Base-by-base conservation (phyloP, 37 sponge, comb jelly and placozoan genomes). In the Oscarella lobularis region DNA sequence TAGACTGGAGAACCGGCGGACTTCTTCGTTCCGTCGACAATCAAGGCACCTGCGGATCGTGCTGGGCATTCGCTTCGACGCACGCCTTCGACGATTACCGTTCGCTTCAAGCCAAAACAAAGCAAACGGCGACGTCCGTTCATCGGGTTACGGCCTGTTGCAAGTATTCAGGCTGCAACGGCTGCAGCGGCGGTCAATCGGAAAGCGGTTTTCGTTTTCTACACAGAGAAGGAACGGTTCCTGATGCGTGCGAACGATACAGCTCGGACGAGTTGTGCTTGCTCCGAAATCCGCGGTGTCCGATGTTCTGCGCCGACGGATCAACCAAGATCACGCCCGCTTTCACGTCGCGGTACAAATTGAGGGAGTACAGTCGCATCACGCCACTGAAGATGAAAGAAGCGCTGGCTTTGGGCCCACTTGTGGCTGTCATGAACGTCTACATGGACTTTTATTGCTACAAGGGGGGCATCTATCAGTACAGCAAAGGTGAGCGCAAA, bases 381-480 rank as follows among this genome's bases (percentile, higher is more conserved):
- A 48, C 60, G 9, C 27, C 40, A 30, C 32, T 27, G 39, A 83
- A 76, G 84, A 81, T 34, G n/a, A 6, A 37, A 1, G 84, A 83
- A 4, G 40, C 77, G 67, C 78, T 84, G 14, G 29, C 73, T 30
- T 79, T 75, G 38, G 85, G 85, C 29, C 85, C 85, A 3, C 66
- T 84, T 74, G 40, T 78, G 1, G 81, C 73, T n/a, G 38, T 68
- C 3, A 77, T 84, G 41, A 66, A 73, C 38, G 80, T 79, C 0
- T 36, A 33, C 31, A 34, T 32, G 1, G 85, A 84, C 37, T 84
- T 84, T 39, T 2, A 65, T 41, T 29, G 67, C 48, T 84, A 84
- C 76, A 74, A 41, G 33, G 32, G 80, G 33, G 85, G 85, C 0
- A 84, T 84, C 40, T 84, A 80, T 75, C 70, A 41, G 0, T 73